Percentiles rank a stretch among this genome's conserved stretches.
Conservation (phyloP, 1,140 invertebrate species). For the Ips typographus region DNA sequence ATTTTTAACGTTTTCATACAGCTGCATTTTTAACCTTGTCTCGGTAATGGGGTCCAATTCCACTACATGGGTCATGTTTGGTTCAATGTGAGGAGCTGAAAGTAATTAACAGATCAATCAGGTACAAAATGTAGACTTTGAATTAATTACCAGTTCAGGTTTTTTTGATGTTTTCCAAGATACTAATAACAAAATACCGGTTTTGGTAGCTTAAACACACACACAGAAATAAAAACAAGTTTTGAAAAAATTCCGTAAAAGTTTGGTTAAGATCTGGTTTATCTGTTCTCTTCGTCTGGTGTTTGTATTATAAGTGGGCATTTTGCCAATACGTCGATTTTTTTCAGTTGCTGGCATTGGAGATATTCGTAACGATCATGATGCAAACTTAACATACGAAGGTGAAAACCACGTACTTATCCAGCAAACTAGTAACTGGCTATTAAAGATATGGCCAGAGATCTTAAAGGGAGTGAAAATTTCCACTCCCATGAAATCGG, state of each 20-base stretch:
- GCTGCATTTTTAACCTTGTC: conserved; percentile 56
- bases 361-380: conserved; percentile 84
- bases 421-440: conserved; percentile 92
- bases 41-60: conserved; percentile 55
- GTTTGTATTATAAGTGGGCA: too few relatives aligned
- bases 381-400: conserved; percentile 93
- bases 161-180: too few relatives aligned
- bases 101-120: too few relatives aligned
- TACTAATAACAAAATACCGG: too few relatives aligned
- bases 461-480: conserved; percentile 53
- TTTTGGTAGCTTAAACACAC: too few relatives aligned
- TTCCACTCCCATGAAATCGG: conserved; percentile 63
- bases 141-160: too few relatives aligned
- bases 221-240: too few relatives aligned
- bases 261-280: too few relatives aligned
- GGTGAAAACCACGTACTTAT: conserved; percentile 95
- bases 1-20: conserved; percentile 65
- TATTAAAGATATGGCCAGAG: conserved; percentile 66
- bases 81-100: too few relatives aligned
- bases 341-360: conserved; percentile 71
- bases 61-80: not conserved
- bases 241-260: too few relatives aligned
- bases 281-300: too few relatives aligned
- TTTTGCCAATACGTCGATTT: conserved; percentile 7
- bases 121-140: too few relatives aligned